phyloP scores from a whole-genome alignment of 2,113 vertebrate species.

The Cyphomyrus plagiostoma region DNA sequence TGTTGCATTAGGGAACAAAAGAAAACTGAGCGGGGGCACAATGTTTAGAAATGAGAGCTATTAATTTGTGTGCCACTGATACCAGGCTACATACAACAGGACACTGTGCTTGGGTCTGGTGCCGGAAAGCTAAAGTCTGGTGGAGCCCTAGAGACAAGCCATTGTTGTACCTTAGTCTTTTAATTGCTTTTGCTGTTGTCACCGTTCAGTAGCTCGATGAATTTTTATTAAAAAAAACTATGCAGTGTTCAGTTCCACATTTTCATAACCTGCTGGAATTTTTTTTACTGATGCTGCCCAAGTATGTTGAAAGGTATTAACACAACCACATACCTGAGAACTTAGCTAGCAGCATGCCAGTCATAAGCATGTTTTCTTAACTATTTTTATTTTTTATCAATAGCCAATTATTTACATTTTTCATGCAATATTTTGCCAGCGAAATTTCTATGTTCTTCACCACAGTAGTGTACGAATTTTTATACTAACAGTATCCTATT shows the following conservation, averaged over 20 bases:
- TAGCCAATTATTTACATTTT: not conserved
- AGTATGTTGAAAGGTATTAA: not conserved
- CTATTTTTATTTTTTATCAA: not conserved
- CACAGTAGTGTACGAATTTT: not conserved
- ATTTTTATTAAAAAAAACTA: not conserved
- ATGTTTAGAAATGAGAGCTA: not conserved
- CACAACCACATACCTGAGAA: not conserved
- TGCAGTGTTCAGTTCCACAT: not conserved
- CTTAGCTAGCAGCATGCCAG: not conserved
- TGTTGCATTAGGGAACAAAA: slow-evolving; percentile 6
- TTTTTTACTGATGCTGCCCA: not conserved
- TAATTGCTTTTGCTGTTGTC: not conserved
- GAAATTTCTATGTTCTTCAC: not conserved
- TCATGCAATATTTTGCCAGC: not conserved
- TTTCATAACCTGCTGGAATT: not conserved
- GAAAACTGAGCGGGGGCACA: not conserved
- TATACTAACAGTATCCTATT: not conserved
- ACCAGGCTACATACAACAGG: not conserved
- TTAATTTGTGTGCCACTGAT: not conserved
- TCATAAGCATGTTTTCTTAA: not conserved
- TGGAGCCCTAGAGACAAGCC: not conserved
- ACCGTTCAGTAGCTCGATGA: not conserved
- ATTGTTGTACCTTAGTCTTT: not conserved
- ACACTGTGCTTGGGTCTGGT: not conserved
- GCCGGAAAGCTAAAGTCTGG: not conserved